Evolutionary conservation across 2,888 invertebrate species (phyloP).

Genomic region (Tetragonula carbonaria): DNA sequence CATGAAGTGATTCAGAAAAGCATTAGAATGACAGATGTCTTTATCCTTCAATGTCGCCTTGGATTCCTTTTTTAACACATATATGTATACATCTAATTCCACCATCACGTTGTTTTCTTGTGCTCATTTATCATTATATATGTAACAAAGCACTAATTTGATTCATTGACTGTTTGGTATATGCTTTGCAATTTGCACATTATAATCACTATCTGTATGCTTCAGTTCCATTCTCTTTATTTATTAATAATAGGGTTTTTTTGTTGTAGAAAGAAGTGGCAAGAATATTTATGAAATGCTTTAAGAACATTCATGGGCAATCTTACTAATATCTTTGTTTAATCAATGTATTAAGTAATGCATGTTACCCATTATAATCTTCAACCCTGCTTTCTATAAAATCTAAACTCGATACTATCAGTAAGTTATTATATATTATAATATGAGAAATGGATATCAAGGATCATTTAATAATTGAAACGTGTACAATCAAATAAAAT

Average conservation of each 20-base stretch:
- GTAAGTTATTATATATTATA: not conserved
- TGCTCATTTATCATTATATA: not conserved
- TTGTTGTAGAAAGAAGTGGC: not conserved
- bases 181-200: conserved; percentile 8
- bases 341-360: conserved; percentile 19
- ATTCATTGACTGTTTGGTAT: not conserved
- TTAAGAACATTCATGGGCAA: not conserved
- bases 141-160: not conserved
- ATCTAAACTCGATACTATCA: not conserved
- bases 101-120: not conserved
- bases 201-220: conserved; percentile 4
- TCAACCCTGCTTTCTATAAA: not conserved
- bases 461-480: not conserved
- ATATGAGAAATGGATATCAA: not conserved
- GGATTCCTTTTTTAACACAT: not conserved
- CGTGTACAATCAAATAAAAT: not conserved
- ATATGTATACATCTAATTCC: conserved; percentile 8
- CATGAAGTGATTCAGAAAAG: not conserved
- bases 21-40: not conserved
- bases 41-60: not conserved
- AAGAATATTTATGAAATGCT: not conserved
- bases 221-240: conserved; percentile 1
- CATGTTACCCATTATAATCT: conserved; percentile 24
- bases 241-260: conserved; percentile 2
- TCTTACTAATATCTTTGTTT: not conserved